These are phyloP conservation scores for Rhopalosiphum maidis DNA, from an alignment of 1,140 invertebrate species.

Conservation along the genomic window DNA sequence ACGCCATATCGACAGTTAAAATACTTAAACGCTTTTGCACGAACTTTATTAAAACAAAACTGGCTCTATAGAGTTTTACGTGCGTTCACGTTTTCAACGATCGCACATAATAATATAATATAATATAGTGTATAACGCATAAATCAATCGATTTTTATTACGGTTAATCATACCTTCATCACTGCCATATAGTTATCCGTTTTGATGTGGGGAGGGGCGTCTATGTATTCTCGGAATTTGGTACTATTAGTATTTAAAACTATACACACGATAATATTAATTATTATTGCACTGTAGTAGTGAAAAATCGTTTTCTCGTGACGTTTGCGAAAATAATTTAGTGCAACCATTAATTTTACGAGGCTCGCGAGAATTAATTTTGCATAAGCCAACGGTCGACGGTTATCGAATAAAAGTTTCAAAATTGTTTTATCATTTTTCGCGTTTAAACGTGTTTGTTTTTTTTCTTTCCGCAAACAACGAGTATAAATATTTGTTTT, in stretches of 20 bases:
- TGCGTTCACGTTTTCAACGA: too few relatives aligned
- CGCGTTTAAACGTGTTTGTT: not conserved
- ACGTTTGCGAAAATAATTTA: not conserved
- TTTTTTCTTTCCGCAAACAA: not conserved
- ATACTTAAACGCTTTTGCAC: not conserved
- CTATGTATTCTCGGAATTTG: too few relatives aligned
- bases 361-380: not conserved
- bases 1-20: too few relatives aligned
- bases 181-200: too few relatives aligned
- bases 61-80: not conserved
- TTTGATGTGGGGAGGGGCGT: too few relatives aligned
- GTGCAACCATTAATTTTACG: not conserved
- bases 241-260: not conserved
- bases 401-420: not conserved
- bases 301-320: not conserved
- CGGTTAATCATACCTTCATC: too few relatives aligned
- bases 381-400: not conserved
- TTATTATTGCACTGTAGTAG: not conserved
- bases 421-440: not conserved
- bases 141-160: too few relatives aligned
- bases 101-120: too few relatives aligned
- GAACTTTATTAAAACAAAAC: constrained; percentile 9
- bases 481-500: not conserved
- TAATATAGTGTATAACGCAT: too few relatives aligned
- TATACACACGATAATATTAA: not conserved